Base-by-base conservation (phyloP, 2,113 vertebrate species). In the Polyodon spathula region DNA sequence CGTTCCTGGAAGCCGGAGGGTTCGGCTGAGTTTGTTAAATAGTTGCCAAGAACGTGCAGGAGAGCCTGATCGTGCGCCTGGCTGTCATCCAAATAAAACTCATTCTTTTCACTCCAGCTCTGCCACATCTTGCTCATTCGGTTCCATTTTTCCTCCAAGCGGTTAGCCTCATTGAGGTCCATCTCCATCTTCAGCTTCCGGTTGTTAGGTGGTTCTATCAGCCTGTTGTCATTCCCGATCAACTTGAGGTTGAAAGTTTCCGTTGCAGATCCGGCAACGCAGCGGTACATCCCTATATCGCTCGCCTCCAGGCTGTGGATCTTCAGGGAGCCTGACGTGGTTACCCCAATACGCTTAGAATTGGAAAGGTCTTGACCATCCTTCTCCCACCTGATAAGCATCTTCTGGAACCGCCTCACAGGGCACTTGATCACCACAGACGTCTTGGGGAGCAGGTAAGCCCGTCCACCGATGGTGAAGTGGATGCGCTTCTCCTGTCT, bases 381-480 rank as follows among this genome's bases (percentile, higher is more conserved):
- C 56, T 95, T 95, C 73, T 90, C 85, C 94, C 94, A 97, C 3
- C n/a, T 82, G 67, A 97, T 88, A 16, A 80, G 83, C 1, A 80
- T 68, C 61, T 92, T 95, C 56, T 84, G 91, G 76, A 93, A 94
- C 46, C 79, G 70, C 9, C 84, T 73, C 37, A 94, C 87, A 0
- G 93, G 94, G 63, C 94, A 97, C 60, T 86, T 91, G 62, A 97
- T 88, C 0, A 94, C 75, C 59, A 95, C 79, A 0, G 92, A 92
- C 0, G 93, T 94, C 72, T 90, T 89, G n/a, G 92, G 92, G 11
- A 93, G 81, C 5, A 97, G 66, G 64, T 95, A 97, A 44, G 93
- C 92, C 4, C 90, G 82, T 62, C 90, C 86, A 0, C 94, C 93
- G 0, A 95, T 14, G 0, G 86, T 93, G 65, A 97, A 87, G 71